Percentiles rank a stretch among this genome's conserved stretches.
phyloP scores from a whole-genome alignment of 2,797 vertebrate species.

The Cheracebus regulus region DNA sequence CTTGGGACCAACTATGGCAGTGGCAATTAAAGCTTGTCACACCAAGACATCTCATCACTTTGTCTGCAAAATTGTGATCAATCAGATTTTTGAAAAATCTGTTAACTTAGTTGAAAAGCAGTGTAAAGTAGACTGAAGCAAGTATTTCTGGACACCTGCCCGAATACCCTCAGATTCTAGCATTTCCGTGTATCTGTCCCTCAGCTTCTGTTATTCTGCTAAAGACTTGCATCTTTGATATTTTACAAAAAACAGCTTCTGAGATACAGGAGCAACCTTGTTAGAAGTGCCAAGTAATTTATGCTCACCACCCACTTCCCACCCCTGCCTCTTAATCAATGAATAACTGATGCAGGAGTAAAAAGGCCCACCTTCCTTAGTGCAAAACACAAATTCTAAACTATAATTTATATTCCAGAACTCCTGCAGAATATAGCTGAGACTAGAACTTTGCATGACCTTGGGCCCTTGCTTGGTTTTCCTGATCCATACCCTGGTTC shows the following conservation, averaged over 20 bases:
- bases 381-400: not conserved
- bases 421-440: not conserved
- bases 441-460: not conserved
- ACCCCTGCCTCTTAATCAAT: not conserved
- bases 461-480: not conserved
- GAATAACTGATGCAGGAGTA: not conserved
- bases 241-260: not conserved
- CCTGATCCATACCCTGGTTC: not conserved
- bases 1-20: not conserved
- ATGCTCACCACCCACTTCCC: not conserved
- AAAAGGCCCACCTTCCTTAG: not conserved
- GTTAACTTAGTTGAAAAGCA: not conserved
- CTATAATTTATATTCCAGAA: not conserved
- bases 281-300: not conserved
- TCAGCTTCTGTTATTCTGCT: not conserved
- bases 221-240: not conserved
- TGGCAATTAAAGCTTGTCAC: not conserved
- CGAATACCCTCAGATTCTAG: not conserved
- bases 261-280: not conserved
- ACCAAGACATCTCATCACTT: not conserved
- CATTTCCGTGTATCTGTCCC: not conserved
- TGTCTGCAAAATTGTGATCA: not conserved
- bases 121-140: not conserved
- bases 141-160: not conserved
- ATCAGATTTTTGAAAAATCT: not conserved